A percentile compares a stretch with the other conserved stretches of the same genome.
Evolutionary conservation across 1,140 invertebrate species (phyloP).

Genomic region (Eupeodes corollae): DNA sequence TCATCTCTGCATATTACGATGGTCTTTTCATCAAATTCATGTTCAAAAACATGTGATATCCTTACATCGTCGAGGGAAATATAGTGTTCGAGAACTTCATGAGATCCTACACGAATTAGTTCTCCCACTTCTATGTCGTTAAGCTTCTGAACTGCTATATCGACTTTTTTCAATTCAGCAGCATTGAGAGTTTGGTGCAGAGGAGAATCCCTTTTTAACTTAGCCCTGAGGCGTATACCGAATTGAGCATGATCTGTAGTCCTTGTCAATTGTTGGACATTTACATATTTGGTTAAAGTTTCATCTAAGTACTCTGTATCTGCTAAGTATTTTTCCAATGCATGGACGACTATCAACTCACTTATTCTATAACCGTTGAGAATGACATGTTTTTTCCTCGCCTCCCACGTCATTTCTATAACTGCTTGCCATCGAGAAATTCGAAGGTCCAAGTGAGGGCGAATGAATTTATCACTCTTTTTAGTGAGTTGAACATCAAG

Average conservation of each 20-base stretch:
- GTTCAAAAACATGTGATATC: conserved; percentile 62
- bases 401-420: conserved; percentile 79
- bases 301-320: conserved; percentile 65
- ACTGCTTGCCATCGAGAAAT: conserved; percentile 84
- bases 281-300: conserved; percentile 64
- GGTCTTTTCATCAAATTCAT: conserved; percentile 27
- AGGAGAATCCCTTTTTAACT: conserved; percentile 63
- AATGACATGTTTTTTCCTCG: conserved; percentile 80
- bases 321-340: conserved; percentile 58
- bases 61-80: conserved; percentile 66
- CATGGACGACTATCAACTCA: conserved; percentile 84
- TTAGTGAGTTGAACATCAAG: conserved; percentile 77
- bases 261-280: conserved; percentile 69
- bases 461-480: conserved; percentile 55
- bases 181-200: conserved; percentile 67
- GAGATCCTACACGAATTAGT: conserved; percentile 55
- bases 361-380: conserved; percentile 89
- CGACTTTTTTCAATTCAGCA: conserved; percentile 74
- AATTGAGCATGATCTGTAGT: conserved; percentile 83
- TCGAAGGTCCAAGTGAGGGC: conserved; percentile 72
- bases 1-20: conserved; percentile 75
- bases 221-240: conserved; percentile 75
- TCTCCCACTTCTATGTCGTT: conserved; percentile 63
- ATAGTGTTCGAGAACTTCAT: conserved; percentile 59
- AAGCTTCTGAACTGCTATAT: conserved; percentile 62